Evolutionary conservation across 2,797 vertebrate species (phyloP), one percentile per base, ranked within the genome.

Genomic region (Dallia pectoralis): DNA sequence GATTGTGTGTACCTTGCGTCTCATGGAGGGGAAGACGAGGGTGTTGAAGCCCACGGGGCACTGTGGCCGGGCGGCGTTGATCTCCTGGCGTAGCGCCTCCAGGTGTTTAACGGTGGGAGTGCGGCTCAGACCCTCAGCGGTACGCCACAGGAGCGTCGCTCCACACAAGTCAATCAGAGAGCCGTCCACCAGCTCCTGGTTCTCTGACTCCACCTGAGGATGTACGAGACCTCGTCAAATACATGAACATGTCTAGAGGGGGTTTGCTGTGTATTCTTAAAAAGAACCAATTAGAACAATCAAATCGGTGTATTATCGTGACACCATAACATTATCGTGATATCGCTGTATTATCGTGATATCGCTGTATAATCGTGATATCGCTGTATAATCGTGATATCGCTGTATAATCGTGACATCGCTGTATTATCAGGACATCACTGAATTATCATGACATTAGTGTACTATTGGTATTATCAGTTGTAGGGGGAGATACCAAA

Each of bases 1-100:
- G n/a, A 19, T 3, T 36, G 33, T 36, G 33, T 44, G 40, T 11
- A 22, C 53, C 53, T 98, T 97, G 77, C 96, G 95, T 19, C 97
- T 96, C 97, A 99, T 97, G 81, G 97, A 98, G 79, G 98, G 98
- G 87, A 99, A 99, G 0, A 97, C 98, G 81, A 99, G 90, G n/a
- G 98, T 99, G 92, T 99, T 99, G 86, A 99, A 97, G 68, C 98
- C 98, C 82, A 99, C 98, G 0, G 98, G 98, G 75, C 98, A 99
- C 87, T 99, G 98, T 0, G 98, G 98, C 53, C 98, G 90, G 0
- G 97, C 98, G 0, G 98, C 98, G 9, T 99, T 99, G 82, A 99
- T 96, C 88, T 99, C 98, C 91, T 97, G 98, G 73, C 98, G 93
- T 68, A 99, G 93, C 0, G 97, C 97, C 91, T 99, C 98, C 88